phyloP scores from a whole-genome alignment of 2,113 vertebrate genomes.

The Neomonachus schauinslandi region DNA sequence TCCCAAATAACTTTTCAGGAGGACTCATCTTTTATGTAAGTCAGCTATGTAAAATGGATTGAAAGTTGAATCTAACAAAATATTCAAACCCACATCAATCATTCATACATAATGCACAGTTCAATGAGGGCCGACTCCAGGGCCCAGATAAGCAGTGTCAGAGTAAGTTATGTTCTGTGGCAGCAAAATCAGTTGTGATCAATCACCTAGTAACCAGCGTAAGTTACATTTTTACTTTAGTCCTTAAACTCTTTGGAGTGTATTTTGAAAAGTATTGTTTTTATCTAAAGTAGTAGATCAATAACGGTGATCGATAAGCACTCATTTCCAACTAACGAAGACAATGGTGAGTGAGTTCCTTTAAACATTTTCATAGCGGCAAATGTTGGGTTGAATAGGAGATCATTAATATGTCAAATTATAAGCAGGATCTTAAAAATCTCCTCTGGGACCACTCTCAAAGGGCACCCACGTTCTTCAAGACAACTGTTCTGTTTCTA shows the following conservation, averaged over 20 bases:
- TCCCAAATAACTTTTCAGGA: slow-evolving; percentile 76
- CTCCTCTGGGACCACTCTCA: slow-evolving; percentile 43
- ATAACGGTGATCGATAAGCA: slow-evolving; percentile 89
- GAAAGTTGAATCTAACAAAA: slow-evolving; percentile 85
- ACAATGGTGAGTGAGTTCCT: slow-evolving; percentile 84
- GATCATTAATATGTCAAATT: slow-evolving; percentile 75
- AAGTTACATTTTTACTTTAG: slow-evolving; percentile 88
- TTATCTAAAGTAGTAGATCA: slow-evolving; percentile 87
- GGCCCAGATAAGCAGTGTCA: slow-evolving; percentile 91
- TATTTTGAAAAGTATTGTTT: slow-evolving; percentile 89
- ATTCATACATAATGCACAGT: slow-evolving; percentile 87
- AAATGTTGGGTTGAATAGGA: slow-evolving; percentile 80
- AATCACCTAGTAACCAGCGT: slow-evolving; percentile 89
- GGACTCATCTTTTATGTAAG: slow-evolving; percentile 80
- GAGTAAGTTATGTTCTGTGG: slow-evolving; percentile 89
- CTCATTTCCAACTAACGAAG: slow-evolving; percentile 88
- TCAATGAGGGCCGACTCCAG: slow-evolving; percentile 87
- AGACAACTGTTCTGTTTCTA: slow-evolving; percentile 47
- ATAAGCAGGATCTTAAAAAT: slow-evolving; percentile 57
- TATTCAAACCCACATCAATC: slow-evolving; percentile 86
- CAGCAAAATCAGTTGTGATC: slow-evolving; percentile 89
- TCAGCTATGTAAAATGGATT: slow-evolving; percentile 79
- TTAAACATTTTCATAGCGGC: slow-evolving; percentile 84
- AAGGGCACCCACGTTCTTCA: slow-evolving; percentile 29
- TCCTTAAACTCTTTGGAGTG: slow-evolving; percentile 89